phyloP scores from a whole-genome alignment of 2,113 vertebrate genomes.

The Prochilodus magdalenae region DNA sequence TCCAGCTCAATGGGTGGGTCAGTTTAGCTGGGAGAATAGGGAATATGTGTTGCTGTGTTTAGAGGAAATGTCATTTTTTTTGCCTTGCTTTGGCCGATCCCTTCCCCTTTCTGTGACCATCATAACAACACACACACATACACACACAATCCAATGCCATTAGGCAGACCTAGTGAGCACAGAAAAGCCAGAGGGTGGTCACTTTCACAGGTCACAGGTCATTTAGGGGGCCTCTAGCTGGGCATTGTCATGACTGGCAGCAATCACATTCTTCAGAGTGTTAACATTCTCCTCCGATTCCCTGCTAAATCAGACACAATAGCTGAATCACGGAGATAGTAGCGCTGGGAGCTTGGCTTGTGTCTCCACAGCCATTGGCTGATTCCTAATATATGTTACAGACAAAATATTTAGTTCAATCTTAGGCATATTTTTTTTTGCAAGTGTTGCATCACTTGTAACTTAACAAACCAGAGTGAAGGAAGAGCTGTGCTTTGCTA shows the following conservation, averaged over 20 bases:
- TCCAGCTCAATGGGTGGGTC: neutral
- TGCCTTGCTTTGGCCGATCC: constrained; percentile 33
- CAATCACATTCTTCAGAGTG: constrained; percentile 77
- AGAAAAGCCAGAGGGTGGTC: constrained; percentile 56
- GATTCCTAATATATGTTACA: constrained; percentile 6
- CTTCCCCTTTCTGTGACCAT: neutral
- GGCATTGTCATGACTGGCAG: constrained; percentile 70
- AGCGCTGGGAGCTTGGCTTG: constrained; percentile 57
- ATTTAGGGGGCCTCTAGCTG: constrained; percentile 63
- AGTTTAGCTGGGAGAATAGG: neutral
- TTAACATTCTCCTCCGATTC: constrained; percentile 78
- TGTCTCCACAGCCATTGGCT: constrained; percentile 19
- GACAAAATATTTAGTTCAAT: no score
- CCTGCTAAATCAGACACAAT: constrained; percentile 70
- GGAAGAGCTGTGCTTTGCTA: no score
- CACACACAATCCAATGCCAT: constrained; percentile 27
- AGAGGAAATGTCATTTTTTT: constrained; percentile 36
- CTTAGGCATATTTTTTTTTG: no score
- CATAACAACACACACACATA: constrained; percentile 5
- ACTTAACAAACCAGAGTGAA: no score
- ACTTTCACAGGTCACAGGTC: constrained; percentile 69
- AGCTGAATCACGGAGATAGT: constrained; percentile 55
- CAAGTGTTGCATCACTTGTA: no score
- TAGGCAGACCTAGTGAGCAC: constrained; percentile 56
- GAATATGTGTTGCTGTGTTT: constrained; percentile 13